Base-by-base conservation (phyloP, 2,888 invertebrate genomes). In the Lasioglossum vierecki region DNA sequence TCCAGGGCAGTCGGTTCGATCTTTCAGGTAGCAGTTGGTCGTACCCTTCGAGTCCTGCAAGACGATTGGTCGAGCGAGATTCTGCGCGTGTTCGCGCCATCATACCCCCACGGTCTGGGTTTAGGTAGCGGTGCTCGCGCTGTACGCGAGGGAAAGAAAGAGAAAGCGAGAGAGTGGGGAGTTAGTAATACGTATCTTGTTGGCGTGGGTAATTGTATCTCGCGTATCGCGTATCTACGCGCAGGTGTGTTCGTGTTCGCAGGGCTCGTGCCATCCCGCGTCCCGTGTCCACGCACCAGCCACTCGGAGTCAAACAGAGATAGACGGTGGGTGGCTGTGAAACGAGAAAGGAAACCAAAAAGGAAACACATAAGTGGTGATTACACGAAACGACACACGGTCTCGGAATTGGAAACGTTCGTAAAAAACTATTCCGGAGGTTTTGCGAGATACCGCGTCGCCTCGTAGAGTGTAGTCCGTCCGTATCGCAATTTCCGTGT, bases 181-280 rank as follows among this genome's bases (percentile, higher is more conserved):
- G 86, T 57, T 63, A 39, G 44, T 71, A 66, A 86, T 76, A 78
- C 44, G 76, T 87, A 11, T 57, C 30, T n/a, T 11, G 57, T 79
- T 81, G 41, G 46, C 71, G 73, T 72, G 57, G 68, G 72, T 75
- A 81, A 30, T 30, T 63, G 63, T 63, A 13, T 63, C 26, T 13
- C 71, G 78, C 78, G 77, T 39, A 60, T 22, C 79, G 78, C 68
- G 75, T 79, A 85, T 73, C 76, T 79, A 82, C 76, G 80, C 88
- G 80, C 88, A 90, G 91, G 89, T 90, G 91, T 89, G 83, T 88
- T 86, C 57, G 57, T n/a, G 57, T 57, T 57, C 83, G 74, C 82
- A 88, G 88, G 81, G 89, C 80, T 63, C 66, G 84, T 84, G 83
- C 82, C 82, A 89, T 80, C 89, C 88, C 72, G 85, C 84, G 87